Evolutionary conservation across 2,113 vertebrate species (phyloP), one percentile per base, ranked within the genome.

Genomic region (Ancistrus triradiatus): DNA sequence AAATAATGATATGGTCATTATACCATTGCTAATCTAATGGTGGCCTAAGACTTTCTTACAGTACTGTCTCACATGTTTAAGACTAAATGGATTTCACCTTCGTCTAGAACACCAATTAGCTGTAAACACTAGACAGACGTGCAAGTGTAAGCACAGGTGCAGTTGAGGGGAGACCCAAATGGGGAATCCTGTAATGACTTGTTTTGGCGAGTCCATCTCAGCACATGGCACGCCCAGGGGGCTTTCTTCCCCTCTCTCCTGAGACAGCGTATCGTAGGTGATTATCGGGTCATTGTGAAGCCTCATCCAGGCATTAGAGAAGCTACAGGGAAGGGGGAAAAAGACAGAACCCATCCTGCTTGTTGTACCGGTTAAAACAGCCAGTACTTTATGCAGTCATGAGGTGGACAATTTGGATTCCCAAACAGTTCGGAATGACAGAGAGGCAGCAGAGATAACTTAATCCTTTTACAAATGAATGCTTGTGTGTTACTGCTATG

Each of bases 381-480:
- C 35, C 42, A n/a, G 40, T 4, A 48, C 49, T 62, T 62, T 49
- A 40, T 47, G 31, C 14, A 25, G 19, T 56, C 44, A 38, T 42
- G 44, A 27, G 35, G 53, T 42, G 44, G 52, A 66, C 57, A 21
- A 47, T 50, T 43, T 42, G 46, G 53, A 57, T 35, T 59, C 28
- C 28, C 24, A 59, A 57, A 59, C 35, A 57, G 43, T 65, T 55
- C 13, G 42, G 21, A 65, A 57, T 24, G 22, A 42, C 35, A 57
- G 33, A 46, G 57, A 82, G 50, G 79, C 79, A 84, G 83, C 82
- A 79, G 77, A 78, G 81, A 84, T 84, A 81, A 83, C 83, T 78
- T 81, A 76, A 78, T 82, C 76, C 78, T 79, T 83, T 85, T 79
- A 81, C 76, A 80, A 81, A 75, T 80, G 80, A 79, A 81, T 80